Evolutionary conservation across 2,113 vertebrate species (phyloP).

Genomic region (Plecotus auritus): DNA sequence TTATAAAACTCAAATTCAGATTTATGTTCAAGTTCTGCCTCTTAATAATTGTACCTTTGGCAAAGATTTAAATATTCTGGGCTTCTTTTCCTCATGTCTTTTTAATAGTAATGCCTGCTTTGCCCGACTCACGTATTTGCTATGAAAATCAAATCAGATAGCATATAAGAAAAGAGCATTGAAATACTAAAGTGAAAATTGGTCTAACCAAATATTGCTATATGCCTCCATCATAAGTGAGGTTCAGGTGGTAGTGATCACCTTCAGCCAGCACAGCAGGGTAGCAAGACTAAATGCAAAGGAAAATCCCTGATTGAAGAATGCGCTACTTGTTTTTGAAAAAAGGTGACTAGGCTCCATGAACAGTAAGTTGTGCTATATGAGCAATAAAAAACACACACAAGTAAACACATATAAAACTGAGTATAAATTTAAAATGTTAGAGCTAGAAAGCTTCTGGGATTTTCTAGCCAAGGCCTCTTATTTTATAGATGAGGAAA

Average conservation of each 20-base stretch:
- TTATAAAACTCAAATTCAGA: background rate
- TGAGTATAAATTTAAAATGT: background rate
- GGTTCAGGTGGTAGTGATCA: background rate
- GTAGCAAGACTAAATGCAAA: background rate
- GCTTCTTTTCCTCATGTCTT: background rate
- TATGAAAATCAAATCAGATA: background rate
- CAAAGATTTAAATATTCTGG: background rate
- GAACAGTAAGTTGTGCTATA: background rate
- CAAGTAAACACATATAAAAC: background rate
- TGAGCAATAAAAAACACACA: background rate
- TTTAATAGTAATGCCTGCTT: background rate
- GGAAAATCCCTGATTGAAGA: background rate
- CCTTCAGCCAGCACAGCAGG: background rate
- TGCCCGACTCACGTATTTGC: background rate
- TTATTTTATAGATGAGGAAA: background rate
- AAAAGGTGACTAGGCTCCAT: background rate
- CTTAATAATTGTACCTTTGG: background rate
- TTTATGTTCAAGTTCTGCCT: background rate
- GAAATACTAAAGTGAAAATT: background rate
- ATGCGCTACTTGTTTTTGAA: background rate
- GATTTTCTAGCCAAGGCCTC: background rate
- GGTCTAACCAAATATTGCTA: background rate
- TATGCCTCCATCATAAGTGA: background rate
- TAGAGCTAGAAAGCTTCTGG: background rate
- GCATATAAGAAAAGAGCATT: background rate